Base-by-base conservation (phyloP, 1,140 invertebrate species). In the Schlechtendalia chinensis region DNA sequence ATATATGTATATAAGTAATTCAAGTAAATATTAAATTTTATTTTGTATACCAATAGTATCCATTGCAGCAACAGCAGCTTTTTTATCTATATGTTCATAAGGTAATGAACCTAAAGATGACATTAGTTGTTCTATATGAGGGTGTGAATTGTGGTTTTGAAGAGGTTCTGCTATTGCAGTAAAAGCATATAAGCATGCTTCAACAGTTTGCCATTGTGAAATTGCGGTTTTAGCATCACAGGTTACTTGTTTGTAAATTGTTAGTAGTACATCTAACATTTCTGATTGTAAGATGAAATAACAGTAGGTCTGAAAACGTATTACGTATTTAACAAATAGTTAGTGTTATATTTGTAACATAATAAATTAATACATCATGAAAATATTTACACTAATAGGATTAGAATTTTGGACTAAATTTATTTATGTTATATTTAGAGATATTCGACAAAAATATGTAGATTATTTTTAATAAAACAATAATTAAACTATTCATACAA, bases 111-210 rank as follows among this genome's bases (percentile, higher is more conserved):
- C 88, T 10, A 93, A 87, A 17, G 94, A 88, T 24, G 89, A 82
- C 81, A 89, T 86, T 85, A 94, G 89, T 58, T 95, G 85, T 67
- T 89, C 88, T 5, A 91, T 89, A 82, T 93, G 86, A 82, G 90
- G 90, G 2, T 87, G 85, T 3, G 86, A 85, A 83, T 93, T 91
- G 63, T 90, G 87, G 29, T 87, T 84, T 56, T 89, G 90, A 22
- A 93, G 89, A 82, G 89, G 90, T 85, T 96, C 94, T 1, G 93
- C 91, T 8, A 96, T 87, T 29, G 95, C 91, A 65, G 89, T 88
- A 84, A 95, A 93, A 56, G 93, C 92, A 87, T 93, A 94, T 82
- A 97, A 88, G 61, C 91, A 91, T 4, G 93, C 91, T 85, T 97
- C 94, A 11, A 93, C 85, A 22, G 89, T 88, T 82, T 90, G 89